Base-by-base conservation (phyloP, 2,113 vertebrate species). In the Pelodiscus sinensis region DNA sequence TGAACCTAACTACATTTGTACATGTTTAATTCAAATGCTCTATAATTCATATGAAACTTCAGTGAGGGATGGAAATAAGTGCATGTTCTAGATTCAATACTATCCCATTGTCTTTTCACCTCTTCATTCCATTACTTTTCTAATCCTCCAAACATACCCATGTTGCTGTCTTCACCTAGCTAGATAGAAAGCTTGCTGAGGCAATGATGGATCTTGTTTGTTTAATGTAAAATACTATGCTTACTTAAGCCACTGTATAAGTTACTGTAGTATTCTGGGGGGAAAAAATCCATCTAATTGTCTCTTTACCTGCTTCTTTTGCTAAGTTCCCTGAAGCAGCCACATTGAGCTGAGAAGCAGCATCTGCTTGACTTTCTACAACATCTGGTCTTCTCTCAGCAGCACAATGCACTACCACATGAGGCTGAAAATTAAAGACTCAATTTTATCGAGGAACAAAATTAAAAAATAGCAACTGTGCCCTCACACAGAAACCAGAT, bases 361-460 rank as follows among this genome's bases (percentile, higher is more conserved):
- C 98, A 90, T 99, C 99, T 25, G 98, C 98, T 83, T 99, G 98
- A 92, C 96, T 98, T 95, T 99, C 99, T 73, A 99, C 98, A 87
- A 99, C 98, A 93, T 99, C 99, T 55, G 99, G 99, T 95, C 99
- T 99, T 92, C 99, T 98, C 95, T 99, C 99, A 27, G 99, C 99
- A n/a, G 99, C 99, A 96, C 99, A 99, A 88, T 99, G 99, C 52
- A 99, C 96, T 83, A 99, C 97, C 85, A 99, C 98, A 65, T 99
- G 98, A 79, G 99, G 99, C 99, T 99, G 96, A 50, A 98, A 98
- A 97, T 91, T 78, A 95, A 98, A 98, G 84, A 97, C 27, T 57
- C 9, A 94, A 94, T 97, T 96, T 95, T 94, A 97, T 90, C 50
- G 93, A 96, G 58, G 81, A 91, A 18, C 80, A 24, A 77, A 29